Evolutionary conservation across 1,140 invertebrate genomes (phyloP).

Genomic region (Rhizoglyphus robini): DNA sequence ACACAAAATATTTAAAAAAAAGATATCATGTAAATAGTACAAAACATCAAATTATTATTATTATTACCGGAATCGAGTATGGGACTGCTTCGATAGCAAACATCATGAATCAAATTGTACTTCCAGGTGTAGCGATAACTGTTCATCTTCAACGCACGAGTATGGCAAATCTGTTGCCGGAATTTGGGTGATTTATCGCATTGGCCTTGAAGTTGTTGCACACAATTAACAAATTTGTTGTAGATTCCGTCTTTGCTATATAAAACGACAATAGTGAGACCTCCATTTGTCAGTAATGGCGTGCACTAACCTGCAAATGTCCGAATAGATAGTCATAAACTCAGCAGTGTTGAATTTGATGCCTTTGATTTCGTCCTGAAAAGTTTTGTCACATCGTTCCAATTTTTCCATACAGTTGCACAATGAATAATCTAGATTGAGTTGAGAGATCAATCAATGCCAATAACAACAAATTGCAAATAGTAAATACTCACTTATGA

Average conservation of each 20-base stretch:
- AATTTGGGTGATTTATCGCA: background rate
- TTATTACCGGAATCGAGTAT: background rate
- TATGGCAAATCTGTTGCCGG: background rate
- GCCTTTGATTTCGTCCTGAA: background rate
- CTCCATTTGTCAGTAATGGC: too few relatives aligned
- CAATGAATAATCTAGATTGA: background rate
- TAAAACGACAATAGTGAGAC: background rate
- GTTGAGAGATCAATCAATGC: too few relatives aligned
- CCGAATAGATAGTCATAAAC: background rate
- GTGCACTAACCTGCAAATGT: conserved; percentile 6
- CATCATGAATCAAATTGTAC: background rate
- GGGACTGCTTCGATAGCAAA: conserved; percentile 1
- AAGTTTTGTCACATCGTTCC: background rate
- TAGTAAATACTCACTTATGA: conserved; percentile 1
- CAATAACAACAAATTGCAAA: too few relatives aligned
- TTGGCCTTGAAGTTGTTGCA: background rate
- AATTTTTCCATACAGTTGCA: background rate
- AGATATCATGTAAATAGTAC: too few relatives aligned
- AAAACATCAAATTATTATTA: too few relatives aligned
- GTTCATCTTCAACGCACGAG: background rate
- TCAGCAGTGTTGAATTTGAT: background rate
- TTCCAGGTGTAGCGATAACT: conserved; percentile 12
- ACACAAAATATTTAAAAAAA: conserved; percentile 2
- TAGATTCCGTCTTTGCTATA: background rate
- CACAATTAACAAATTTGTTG: background rate